Base-by-base conservation (phyloP, 2,113 vertebrate species). In the Coreoperca whiteheadi region DNA sequence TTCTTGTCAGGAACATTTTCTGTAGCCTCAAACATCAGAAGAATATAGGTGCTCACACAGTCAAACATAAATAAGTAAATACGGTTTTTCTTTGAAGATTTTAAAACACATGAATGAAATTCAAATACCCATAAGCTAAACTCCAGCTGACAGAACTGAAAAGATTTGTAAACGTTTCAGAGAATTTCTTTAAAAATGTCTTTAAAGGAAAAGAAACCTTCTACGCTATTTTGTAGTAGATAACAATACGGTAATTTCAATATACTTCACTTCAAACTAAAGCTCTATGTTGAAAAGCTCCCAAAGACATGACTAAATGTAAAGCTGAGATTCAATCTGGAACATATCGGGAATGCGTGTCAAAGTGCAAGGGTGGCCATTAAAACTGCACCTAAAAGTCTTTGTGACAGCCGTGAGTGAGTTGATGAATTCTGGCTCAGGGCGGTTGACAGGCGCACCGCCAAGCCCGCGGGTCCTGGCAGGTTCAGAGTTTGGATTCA, bases 401-500 rank as follows among this genome's bases (percentile, higher is more conserved):
- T 79, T 16, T 30, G 60, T 74, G 78, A 73, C 73, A 70, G 43
- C 48, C 2, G 28, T 48, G 78, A 74, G 48, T 0, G 34, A 63
- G 41, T 28, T 63, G 21, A 56, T 61, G 30, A 59, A 21, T 74
- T 69, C 25, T 78, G 64, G 18, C 68, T 65, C 50, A 18, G 32
- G 56, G 53, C 4, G 14, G 23, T 50, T 53, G 74, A 74, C 32
- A 3, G 41, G 11, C 54, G 21, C 25, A 3, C 0, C 1, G 64
- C 79, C 56, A 67, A n/a, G 37, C 74, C 68, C 16, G n/a, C 15
- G 2, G 25, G 37, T 57, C 30, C 18, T 28, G 56, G 39, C 37
- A 34, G 54, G 32, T 51, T 57, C 41, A 34, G 51, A 61, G 46
- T 63, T 46, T 53, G 34, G 41, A 73, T 64, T 82, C 72, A 80